Evolutionary conservation across 2,113 vertebrate genomes (phyloP), one percentile per base, ranked within the genome.

Genomic region (Xiphophorus maculatus): DNA sequence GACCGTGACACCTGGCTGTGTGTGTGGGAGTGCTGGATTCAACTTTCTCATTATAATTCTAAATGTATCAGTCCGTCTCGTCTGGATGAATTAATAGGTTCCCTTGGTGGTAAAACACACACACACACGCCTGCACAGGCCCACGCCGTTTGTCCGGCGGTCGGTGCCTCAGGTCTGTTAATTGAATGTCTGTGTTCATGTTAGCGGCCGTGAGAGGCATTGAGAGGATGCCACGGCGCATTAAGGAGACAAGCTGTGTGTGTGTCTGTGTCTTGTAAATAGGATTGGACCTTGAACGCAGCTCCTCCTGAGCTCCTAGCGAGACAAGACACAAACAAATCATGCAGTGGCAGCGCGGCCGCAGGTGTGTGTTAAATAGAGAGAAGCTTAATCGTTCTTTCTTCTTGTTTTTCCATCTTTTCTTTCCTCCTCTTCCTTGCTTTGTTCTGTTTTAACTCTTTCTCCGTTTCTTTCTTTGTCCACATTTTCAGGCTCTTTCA

Each of bases 181-280:
- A 91, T 88, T 91, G 86, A 88, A 91, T 89, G 85, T 86, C 83
- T 89, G 85, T 86, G 85, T 87, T 81, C 83, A 83, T 90, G 89
- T 89, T 77, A 72, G 79, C 66, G 48, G 76, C 71, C 27, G 68
- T 81, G 77, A 81, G 83, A 85, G 67, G 85, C 81, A 63, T 82
- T 85, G 87, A 90, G 87, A 88, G 75, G 82, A 88, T 83, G 87
- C 77, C 87, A 87, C 60, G 76, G 75, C 78, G 82, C 84, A 86
- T 91, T 89, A 91, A 69, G 76, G 78, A 85, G 84, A 89, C 82
- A 73, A 63, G 86, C 68, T 68, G 65, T 78, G 74, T 74, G 69
- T 33, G 60, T 77, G 78, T 83, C 37, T 66, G 73, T 82, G 60
- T 79, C 30, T 76, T 63, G 75, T 82, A 84, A 89, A 84, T 79